Conservation (phyloP, 2,797 vertebrate genomes). For the Myiothlypis coronata region DNA sequence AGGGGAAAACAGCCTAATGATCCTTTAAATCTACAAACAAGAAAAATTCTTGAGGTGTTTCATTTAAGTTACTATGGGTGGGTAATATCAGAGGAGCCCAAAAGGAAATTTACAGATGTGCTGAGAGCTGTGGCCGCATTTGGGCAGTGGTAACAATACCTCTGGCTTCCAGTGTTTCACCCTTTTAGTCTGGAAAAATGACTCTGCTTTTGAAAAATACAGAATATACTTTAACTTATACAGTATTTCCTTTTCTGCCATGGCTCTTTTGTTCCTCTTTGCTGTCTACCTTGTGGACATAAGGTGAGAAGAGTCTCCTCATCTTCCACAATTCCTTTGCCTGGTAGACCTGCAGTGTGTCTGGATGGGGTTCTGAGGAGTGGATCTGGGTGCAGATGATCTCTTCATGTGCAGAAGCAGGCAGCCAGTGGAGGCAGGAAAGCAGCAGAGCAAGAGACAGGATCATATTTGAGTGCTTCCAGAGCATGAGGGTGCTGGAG, state of each 20-base stretch:
- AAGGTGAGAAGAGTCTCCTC: not conserved
- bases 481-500: not conserved
- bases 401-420: not conserved
- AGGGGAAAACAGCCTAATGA: not conserved
- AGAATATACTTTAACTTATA: not conserved
- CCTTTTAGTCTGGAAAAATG: not conserved
- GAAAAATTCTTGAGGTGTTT: not conserved
- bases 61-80: not conserved
- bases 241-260: not conserved
- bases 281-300: not conserved
- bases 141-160: not conserved
- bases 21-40: not conserved
- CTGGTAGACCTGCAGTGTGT: not conserved
- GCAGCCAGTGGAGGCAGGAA: not conserved
- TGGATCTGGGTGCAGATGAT: not conserved
- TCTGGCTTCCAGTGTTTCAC: not conserved
- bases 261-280: not conserved
- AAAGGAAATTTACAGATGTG: not conserved
- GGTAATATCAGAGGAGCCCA: not conserved
- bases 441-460: not conserved
- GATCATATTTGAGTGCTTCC: not conserved
- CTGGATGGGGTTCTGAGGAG: not conserved
- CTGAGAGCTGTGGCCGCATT: fast-evolving
- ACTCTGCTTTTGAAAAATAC: not conserved
- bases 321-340: not conserved